Conservation (phyloP, 2,888 invertebrate genomes). For the Drosophila mulleri region DNA sequence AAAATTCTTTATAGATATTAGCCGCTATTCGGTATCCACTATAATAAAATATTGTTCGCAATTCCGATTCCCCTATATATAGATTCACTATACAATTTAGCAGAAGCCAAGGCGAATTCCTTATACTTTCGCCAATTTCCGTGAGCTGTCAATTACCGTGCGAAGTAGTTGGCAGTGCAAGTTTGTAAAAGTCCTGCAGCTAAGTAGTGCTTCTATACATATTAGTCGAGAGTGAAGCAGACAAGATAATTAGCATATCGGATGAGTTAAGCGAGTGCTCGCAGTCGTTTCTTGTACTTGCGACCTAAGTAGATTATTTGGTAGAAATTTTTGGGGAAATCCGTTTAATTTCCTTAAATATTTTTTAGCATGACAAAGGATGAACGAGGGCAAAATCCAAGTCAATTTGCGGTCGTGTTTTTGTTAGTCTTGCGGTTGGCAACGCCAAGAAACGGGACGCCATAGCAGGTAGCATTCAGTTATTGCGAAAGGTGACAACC, state of each 20-base stretch:
- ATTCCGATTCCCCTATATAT: not conserved
- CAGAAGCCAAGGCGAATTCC: not conserved
- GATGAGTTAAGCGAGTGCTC: constrained; percentile 23
- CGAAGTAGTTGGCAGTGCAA: not conserved
- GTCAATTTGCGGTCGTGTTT: constrained; percentile 73
- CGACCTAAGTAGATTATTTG: constrained; percentile 26
- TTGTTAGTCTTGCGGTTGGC: constrained; percentile 70
- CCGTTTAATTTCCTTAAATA: constrained; percentile 70
- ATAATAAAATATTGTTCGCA: not conserved
- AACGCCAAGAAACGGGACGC: constrained; percentile 25
- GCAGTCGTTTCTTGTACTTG: constrained; percentile 6
- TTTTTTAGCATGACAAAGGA: constrained; percentile 42
- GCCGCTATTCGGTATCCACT: not conserved
- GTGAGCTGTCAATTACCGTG: constrained; percentile 10
- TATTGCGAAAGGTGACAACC: constrained; percentile 49
- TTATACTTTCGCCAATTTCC: constrained; percentile 10
- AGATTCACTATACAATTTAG: not conserved
- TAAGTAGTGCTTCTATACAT: constrained; percentile 6
- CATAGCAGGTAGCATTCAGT: constrained; percentile 28
- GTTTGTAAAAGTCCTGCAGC: constrained; percentile 10
- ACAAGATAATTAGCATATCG: constrained; percentile 54
- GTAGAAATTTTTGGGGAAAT: constrained; percentile 53
- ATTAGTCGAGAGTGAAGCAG: constrained; percentile 32
- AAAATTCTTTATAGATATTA: not conserved
- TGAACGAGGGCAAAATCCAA: constrained; percentile 48